A percentile compares a stretch with the other conserved stretches of the same genome.
These are phyloP conservation scores for Proisotoma minuta DNA, from an alignment of 2,888 invertebrate species.

Conservation along the genomic window DNA sequence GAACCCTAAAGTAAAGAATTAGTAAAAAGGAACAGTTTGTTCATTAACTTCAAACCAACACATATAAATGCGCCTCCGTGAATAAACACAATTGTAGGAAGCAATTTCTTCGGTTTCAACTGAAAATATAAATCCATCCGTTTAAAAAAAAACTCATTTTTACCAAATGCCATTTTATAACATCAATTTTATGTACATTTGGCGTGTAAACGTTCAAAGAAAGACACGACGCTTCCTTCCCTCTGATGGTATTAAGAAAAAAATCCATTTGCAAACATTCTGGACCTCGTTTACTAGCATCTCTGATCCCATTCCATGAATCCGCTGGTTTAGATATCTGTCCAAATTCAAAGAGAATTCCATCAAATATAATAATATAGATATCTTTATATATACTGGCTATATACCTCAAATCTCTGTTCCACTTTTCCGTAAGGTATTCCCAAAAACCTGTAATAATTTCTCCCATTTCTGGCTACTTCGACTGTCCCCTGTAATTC, in stretches of 20 bases:
- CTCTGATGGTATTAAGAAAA: not conserved
- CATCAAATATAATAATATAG: no score
- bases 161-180: no score
- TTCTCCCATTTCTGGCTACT: not conserved
- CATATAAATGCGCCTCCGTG: not conserved
- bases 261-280: conserved; percentile 1
- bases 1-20: not conserved
- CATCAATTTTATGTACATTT: not conserved
- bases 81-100: not conserved
- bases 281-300: not conserved
- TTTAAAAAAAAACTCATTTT: no score
- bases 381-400: no score
- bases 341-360: no score
- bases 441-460: not conserved
- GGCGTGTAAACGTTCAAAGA: conserved; percentile 7
- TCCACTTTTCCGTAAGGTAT: not conserved
- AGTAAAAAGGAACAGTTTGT: no score
- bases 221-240: not conserved
- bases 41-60: no score
- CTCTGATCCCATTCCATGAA: not conserved
- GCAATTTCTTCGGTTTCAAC: not conserved
- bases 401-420: not conserved
- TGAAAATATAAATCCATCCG: no score
- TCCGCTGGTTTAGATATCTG: not conserved
- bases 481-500: not conserved